Conservation (phyloP, 2,797 vertebrate genomes). For the Sciurus carolinensis region DNA sequence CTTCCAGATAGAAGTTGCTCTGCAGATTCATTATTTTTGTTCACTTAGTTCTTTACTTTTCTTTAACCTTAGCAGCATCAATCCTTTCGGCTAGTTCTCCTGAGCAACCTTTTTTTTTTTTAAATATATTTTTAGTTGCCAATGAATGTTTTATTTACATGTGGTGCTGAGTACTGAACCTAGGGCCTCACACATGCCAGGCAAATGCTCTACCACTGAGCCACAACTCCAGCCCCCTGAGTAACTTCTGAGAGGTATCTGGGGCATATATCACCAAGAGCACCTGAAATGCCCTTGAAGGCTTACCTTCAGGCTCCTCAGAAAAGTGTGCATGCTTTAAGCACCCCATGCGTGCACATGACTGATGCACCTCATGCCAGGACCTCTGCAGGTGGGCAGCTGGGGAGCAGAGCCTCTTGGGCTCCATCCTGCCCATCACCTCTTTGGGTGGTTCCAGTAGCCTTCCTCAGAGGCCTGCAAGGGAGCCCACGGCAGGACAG, state of each 20-base stretch:
- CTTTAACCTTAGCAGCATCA: not conserved
- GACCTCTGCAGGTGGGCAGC: not conserved
- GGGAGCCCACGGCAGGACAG: too few relatives aligned
- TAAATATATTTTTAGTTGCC: too few relatives aligned
- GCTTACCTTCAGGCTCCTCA: not conserved
- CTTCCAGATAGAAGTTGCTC: not conserved
- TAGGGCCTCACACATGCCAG: too few relatives aligned
- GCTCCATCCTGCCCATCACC: not conserved
- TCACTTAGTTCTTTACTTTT: not conserved
- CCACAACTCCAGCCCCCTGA: too few relatives aligned
- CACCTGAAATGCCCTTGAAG: not conserved
- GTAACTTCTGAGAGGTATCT: not conserved
- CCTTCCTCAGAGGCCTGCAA: not conserved
- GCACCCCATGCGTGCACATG: not conserved
- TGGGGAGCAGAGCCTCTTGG: not conserved
- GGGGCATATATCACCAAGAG: too few relatives aligned
- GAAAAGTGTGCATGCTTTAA: not conserved
- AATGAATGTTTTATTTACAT: too few relatives aligned
- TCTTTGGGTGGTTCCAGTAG: not conserved
- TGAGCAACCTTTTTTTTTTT: too few relatives aligned
- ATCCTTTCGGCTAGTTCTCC: not conserved
- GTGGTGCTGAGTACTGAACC: too few relatives aligned
- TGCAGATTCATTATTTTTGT: not conserved
- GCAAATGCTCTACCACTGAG: too few relatives aligned
- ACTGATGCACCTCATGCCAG: not conserved